A percentile compares a stretch with the other conserved stretches of the same genome.
These are phyloP conservation scores for Lepidocyrtinus sp. DNA, from an alignment of 2,888 invertebrate genomes.

Conservation along the genomic window DNA sequence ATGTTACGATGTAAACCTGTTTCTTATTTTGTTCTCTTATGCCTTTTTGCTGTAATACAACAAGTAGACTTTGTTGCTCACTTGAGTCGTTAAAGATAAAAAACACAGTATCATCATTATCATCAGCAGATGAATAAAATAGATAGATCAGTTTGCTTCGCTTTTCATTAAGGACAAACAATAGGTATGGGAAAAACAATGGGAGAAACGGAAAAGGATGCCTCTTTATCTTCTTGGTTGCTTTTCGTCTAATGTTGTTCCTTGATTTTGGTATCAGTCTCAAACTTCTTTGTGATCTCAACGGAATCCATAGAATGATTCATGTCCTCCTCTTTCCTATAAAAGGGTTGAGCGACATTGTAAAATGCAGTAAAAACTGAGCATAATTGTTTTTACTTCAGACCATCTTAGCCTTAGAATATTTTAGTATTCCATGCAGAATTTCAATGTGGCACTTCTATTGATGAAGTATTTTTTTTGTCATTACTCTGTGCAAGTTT, in stretches of 20 bases:
- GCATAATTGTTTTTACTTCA: not conserved
- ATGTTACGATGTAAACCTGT: conserved; percentile 51
- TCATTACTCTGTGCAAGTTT: too few relatives aligned
- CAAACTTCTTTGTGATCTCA: conserved; percentile 2
- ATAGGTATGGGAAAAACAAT: conserved; percentile 23
- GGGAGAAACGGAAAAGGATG: conserved; percentile 15
- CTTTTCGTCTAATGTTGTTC: not conserved
- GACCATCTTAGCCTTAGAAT: too few relatives aligned
- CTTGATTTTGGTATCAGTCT: conserved; percentile 12
- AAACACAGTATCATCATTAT: conserved; percentile 13
- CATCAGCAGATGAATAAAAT: conserved; percentile 41
- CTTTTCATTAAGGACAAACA: conserved; percentile 49
- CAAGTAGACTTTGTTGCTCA: conserved; percentile 18
- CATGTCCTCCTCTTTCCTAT: not conserved
- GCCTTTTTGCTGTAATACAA: conserved; percentile 6
- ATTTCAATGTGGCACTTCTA: too few relatives aligned
- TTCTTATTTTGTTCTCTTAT: conserved; percentile 35
- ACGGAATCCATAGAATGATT: conserved; percentile 13
- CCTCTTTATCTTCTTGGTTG: not conserved
- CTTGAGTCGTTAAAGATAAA: conserved; percentile 18
- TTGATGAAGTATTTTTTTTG: too few relatives aligned
- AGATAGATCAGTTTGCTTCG: conserved; percentile 45
- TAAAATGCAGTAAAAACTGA: not conserved
- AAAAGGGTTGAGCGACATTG: conserved; percentile 4
- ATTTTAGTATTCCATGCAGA: too few relatives aligned